Percentiles rank a stretch among this genome's conserved stretches.
phyloP scores from a whole-genome alignment of 2,888 invertebrate species.

The Calameuta filiformis region DNA sequence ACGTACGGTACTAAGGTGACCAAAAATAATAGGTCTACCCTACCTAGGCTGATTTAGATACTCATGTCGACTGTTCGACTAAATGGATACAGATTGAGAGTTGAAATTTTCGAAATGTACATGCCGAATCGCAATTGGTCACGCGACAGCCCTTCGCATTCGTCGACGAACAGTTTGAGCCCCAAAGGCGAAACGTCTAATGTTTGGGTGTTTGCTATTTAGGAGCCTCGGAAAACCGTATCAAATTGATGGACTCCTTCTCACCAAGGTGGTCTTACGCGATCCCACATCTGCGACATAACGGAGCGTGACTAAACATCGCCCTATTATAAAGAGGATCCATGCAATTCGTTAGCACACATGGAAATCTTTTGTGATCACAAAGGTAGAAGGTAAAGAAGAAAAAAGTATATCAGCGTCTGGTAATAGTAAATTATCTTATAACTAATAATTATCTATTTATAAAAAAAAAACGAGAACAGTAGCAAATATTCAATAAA shows the following conservation, averaged over 20 bases:
- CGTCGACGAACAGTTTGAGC: slow-evolving; percentile 14
- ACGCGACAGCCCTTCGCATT: slow-evolving; percentile 32
- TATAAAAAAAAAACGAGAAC: not conserved
- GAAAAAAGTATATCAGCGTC: not conserved
- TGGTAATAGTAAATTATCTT: not conserved
- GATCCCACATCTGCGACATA: slow-evolving; percentile 37
- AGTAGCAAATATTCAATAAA: not conserved
- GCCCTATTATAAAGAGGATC: not conserved
- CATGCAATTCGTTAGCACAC: not conserved
- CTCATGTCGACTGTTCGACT: slow-evolving; percentile 10
- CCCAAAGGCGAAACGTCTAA: slow-evolving; percentile 18
- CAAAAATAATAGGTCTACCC: not conserved
- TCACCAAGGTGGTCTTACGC: slow-evolving; percentile 40
- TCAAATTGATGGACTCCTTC: slow-evolving; percentile 51
- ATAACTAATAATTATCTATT: not conserved
- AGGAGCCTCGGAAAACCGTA: slow-evolving; percentile 43
- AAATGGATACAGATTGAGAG: slow-evolving; percentile 42
- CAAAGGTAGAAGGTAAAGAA: not conserved
- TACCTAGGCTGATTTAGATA: not conserved
- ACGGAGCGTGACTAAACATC: slow-evolving; percentile 45
- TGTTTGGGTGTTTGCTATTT: slow-evolving; percentile 33
- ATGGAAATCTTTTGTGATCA: slow-evolving; percentile 1
- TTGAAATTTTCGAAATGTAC: slow-evolving; percentile 28
- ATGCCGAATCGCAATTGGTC: slow-evolving; percentile 38
- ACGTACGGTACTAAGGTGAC: too few relatives aligned